These are phyloP conservation scores for Nesoenas mayeri DNA, from an alignment of 2,113 vertebrate species.

Conservation along the genomic window DNA sequence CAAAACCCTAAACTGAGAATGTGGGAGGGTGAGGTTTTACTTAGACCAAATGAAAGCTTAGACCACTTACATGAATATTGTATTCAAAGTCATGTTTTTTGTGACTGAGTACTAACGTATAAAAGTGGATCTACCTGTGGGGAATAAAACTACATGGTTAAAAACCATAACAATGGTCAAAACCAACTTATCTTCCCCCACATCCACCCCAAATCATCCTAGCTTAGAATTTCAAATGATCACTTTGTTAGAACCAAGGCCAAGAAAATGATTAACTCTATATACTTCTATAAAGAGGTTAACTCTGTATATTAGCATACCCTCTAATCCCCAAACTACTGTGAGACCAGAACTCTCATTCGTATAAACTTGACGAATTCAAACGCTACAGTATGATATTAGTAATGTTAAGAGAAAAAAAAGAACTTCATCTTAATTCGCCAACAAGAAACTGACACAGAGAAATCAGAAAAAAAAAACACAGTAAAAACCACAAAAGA, in stretches of 20 bases:
- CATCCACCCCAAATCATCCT: neutral
- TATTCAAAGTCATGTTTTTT: neutral
- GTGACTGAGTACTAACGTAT: neutral
- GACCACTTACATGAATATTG: neutral
- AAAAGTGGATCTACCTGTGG: neutral
- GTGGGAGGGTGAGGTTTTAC: neutral
- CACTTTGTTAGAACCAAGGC: neutral
- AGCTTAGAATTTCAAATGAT: neutral
- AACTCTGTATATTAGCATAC: neutral
- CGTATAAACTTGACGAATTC: neutral
- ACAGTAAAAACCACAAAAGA: neutral
- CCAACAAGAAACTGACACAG: neutral
- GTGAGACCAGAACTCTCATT: neutral
- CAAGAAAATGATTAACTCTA: neutral
- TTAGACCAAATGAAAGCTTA: neutral
- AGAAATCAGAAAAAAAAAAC: neutral
- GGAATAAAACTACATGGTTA: neutral
- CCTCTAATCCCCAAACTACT: neutral
- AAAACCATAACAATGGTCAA: neutral
- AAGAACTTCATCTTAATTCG: neutral
- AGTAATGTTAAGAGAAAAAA: neutral
- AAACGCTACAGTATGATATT: rapidly evolving
- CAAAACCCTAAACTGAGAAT: neutral
- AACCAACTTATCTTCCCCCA: neutral
- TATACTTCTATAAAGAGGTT: neutral